Conservation (phyloP, 2,888 invertebrate species). For the Drosophila pseudotakahashii region DNA sequence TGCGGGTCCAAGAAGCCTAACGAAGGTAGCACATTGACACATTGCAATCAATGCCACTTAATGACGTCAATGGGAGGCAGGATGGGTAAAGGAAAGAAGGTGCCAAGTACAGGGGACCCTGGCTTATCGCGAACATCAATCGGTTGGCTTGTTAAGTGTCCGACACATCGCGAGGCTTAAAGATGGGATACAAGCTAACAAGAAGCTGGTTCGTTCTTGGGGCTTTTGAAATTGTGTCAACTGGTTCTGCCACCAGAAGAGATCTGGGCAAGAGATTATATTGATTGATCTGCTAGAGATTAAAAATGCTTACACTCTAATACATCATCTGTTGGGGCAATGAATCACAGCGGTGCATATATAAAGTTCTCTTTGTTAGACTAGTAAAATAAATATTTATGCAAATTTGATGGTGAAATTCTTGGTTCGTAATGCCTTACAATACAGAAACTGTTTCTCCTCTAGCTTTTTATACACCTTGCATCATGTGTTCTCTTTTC, state of each 20-base stretch:
- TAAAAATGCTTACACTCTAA: slow-evolving; percentile 1
- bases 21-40: slow-evolving; percentile 7
- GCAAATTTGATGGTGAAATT: background rate
- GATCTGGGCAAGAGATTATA: slow-evolving; percentile 24
- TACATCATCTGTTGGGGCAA: slow-evolving; percentile 1
- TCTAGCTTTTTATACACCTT: background rate
- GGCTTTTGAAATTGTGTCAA: slow-evolving; percentile 31
- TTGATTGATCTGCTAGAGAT: slow-evolving; percentile 35
- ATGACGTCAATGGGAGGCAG: slow-evolving; percentile 34
- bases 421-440: background rate
- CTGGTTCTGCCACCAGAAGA: slow-evolving; percentile 20
- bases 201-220: slow-evolving; percentile 14
- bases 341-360: slow-evolving; percentile 21
- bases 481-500: background rate
- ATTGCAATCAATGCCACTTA: slow-evolving; percentile 42
- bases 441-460: background rate
- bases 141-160: slow-evolving; percentile 12
- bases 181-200: slow-evolving; percentile 14
- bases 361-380: slow-evolving; percentile 4
- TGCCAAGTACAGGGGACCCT: slow-evolving; percentile 12
- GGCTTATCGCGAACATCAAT: slow-evolving; percentile 10
- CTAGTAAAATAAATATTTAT: background rate
- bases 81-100: slow-evolving; percentile 6
- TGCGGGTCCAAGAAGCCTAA: slow-evolving; percentile 50
- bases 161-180: slow-evolving; percentile 1